phyloP scores from a whole-genome alignment of 1,140 invertebrate species.

The Pseudomyrmex sp. region DNA sequence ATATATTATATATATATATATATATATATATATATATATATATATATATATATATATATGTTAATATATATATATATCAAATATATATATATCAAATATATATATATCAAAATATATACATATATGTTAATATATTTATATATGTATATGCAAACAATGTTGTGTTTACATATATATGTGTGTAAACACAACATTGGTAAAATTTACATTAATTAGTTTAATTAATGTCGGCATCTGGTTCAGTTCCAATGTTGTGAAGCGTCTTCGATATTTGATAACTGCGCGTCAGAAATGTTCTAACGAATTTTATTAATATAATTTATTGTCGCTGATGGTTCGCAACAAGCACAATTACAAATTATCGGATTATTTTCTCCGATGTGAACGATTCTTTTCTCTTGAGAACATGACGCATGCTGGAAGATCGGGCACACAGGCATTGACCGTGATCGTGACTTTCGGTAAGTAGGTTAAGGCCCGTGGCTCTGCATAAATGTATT shows the following conservation, averaged over 20 bases:
- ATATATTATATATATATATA: too few relatives aligned
- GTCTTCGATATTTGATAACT: not conserved
- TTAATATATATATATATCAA: too few relatives aligned
- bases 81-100: too few relatives aligned
- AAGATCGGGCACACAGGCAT: constrained; percentile 60
- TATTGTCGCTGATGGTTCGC: not conserved
- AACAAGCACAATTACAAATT: constrained; percentile 30
- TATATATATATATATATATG: too few relatives aligned
- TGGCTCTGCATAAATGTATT: constrained; percentile 63
- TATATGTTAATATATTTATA: too few relatives aligned
- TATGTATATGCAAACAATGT: too few relatives aligned
- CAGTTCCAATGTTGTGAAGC: not conserved
- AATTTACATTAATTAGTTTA: constrained; percentile 9
- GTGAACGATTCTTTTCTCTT: constrained; percentile 38
- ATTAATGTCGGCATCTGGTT: not conserved
- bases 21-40: too few relatives aligned
- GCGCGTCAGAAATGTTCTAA: not conserved
- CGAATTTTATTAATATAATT: constrained; percentile 18
- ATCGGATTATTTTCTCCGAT: constrained; percentile 46
- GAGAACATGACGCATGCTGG: constrained; percentile 50
- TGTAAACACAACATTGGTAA: not conserved
- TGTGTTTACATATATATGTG: too few relatives aligned
- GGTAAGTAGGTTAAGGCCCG: constrained; percentile 67
- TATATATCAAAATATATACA: too few relatives aligned
- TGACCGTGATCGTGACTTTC: constrained; percentile 73